Evolutionary conservation across 2,797 vertebrate genomes (phyloP).

Genomic region (Pseudochirops corinnae): DNA sequence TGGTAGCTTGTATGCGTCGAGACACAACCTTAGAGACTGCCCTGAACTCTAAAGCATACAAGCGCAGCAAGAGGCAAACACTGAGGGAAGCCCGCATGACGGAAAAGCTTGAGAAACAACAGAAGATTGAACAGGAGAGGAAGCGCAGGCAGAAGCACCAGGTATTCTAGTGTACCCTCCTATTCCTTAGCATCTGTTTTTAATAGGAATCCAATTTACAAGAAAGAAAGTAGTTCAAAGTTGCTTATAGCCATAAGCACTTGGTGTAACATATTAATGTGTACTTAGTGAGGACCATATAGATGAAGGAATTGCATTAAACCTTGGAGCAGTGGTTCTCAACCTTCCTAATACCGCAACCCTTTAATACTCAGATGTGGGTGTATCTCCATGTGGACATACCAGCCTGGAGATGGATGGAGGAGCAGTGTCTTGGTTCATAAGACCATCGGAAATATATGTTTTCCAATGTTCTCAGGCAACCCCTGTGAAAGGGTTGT

Average conservation of each 20-base stretch:
- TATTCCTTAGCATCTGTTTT: slow-evolving; percentile 22
- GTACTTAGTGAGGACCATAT: neutral
- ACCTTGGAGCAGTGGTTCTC: neutral
- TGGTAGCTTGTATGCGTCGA: slow-evolving; percentile 97
- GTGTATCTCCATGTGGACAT: too few species aligned
- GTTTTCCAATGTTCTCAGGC: too few species aligned
- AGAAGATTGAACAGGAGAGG: slow-evolving; percentile 98
- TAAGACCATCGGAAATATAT: too few species aligned
- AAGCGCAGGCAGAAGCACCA: slow-evolving; percentile 98
- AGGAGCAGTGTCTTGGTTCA: too few species aligned
- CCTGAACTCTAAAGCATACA: slow-evolving; percentile 97
- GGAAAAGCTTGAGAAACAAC: slow-evolving; percentile 98
- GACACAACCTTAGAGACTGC: slow-evolving; percentile 98
- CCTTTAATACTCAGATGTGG: too few species aligned
- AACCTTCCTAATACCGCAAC: too few species aligned
- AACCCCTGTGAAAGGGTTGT: too few species aligned
- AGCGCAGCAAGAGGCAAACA: slow-evolving; percentile 97
- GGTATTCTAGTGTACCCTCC: slow-evolving; percentile 81
- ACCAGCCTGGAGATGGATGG: too few species aligned
- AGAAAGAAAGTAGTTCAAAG: neutral
- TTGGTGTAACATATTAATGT: neutral
- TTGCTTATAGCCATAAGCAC: neutral
- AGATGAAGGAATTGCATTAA: neutral
- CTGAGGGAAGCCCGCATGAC: slow-evolving; percentile 98
- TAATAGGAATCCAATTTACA: neutral